These are phyloP conservation scores for Catharus bicknelli DNA, from an alignment of 2,113 vertebrate species.

Conservation along the genomic window DNA sequence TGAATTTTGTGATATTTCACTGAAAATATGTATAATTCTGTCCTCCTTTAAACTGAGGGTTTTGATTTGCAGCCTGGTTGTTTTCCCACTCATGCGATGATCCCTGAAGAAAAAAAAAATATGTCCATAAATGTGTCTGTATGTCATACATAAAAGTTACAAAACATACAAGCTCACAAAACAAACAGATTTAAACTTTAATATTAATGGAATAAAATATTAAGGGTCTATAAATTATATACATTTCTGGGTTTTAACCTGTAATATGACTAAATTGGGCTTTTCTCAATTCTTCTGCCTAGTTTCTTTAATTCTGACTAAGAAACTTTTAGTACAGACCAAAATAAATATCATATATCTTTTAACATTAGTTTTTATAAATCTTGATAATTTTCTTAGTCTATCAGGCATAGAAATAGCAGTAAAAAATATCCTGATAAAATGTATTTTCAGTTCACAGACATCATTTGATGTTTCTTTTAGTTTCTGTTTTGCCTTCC, in stretches of 20 bases:
- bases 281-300: neutral
- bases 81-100: neutral
- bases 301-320: neutral
- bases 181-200: neutral
- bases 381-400: neutral
- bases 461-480: neutral
- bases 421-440: neutral
- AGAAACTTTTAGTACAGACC: neutral
- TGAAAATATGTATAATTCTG: neutral
- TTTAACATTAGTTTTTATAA: neutral
- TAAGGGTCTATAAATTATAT: neutral
- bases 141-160: neutral
- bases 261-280: neutral
- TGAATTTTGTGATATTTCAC: neutral
- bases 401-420: neutral
- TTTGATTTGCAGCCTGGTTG: neutral
- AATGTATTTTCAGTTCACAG: neutral
- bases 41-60: neutral
- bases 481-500: neutral
- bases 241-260: accelerated
- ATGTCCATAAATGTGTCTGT: neutral
- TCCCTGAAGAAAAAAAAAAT: neutral
- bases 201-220: neutral
- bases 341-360: neutral
- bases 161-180: neutral